Evolutionary conservation across 2,113 vertebrate genomes (phyloP).

Genomic region (Crypturellus undulatus): DNA sequence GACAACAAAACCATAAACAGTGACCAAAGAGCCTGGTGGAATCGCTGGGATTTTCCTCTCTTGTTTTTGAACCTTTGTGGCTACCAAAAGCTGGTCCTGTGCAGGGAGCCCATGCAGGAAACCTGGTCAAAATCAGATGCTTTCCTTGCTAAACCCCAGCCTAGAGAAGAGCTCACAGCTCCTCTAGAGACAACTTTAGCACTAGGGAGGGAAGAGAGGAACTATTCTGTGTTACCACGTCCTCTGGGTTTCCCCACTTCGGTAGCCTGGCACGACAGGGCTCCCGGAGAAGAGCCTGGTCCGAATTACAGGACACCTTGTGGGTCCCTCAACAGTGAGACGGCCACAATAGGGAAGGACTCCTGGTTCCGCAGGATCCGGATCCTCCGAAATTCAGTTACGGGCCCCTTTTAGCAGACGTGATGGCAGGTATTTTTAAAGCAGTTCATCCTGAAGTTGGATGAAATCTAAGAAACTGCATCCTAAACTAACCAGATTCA

Average conservation of each 20-base stretch:
- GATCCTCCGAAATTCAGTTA: neutral
- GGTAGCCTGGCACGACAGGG: neutral
- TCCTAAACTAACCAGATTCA: neutral
- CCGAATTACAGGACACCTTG: neutral
- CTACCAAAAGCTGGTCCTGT: neutral
- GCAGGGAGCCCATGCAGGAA: too few species aligned
- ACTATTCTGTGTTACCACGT: neutral
- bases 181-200: neutral
- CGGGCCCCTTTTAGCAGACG: neutral
- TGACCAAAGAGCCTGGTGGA: slow-evolving; percentile 58
- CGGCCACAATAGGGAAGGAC: neutral
- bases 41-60: slow-evolving; percentile 31
- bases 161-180: neutral
- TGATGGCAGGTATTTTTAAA: neutral
- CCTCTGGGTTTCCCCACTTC: neutral
- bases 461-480: neutral
- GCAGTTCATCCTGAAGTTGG: neutral
- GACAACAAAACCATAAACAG: slow-evolving; percentile 64
- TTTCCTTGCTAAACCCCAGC: neutral
- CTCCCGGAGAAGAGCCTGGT: slow-evolving; percentile 51
- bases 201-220: rapidly evolving
- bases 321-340: slow-evolving; percentile 14
- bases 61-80: slow-evolving; percentile 37
- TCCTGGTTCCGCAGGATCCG: neutral
- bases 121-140: too few species aligned